Conservation (phyloP, 2,888 invertebrate species). For the Xanthorhoe designata region DNA sequence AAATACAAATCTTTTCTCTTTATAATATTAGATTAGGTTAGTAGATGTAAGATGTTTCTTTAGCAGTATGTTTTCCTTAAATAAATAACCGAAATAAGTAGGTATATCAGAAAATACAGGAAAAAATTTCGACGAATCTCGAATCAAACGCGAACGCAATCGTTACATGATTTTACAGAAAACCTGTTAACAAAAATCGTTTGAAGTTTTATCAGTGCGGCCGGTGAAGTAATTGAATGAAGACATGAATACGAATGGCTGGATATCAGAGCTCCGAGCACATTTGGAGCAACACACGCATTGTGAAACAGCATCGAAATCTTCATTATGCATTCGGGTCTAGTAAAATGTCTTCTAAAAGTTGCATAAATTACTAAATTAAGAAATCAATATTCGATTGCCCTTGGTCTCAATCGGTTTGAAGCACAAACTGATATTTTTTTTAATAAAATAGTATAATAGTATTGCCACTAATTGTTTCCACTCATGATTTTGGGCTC, state of each 20-base stretch:
- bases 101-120: too few species aligned
- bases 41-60: too few species aligned
- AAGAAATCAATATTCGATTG: neutral
- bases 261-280: neutral
- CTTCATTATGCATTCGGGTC: slow-evolving; percentile 4
- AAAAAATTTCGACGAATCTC: too few species aligned
- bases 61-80: too few species aligned
- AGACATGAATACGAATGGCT: slow-evolving; percentile 5
- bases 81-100: too few species aligned
- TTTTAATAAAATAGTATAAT: too few species aligned
- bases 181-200: neutral
- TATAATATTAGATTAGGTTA: too few species aligned
- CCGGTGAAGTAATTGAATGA: neutral
- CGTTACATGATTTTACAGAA: neutral
- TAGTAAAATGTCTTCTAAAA: neutral
- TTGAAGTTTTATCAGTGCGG: neutral
- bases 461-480: too few species aligned
- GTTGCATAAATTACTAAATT: slow-evolving; percentile 1
- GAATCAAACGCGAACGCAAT: too few species aligned
- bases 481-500: too few species aligned
- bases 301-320: slow-evolving; percentile 10
- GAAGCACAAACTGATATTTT: neutral
- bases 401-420: neutral
- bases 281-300: neutral
- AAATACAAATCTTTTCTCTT: too few species aligned